Conservation (phyloP, 92 coral and sea anemone species). For the Phymanthus crucifer region DNA sequence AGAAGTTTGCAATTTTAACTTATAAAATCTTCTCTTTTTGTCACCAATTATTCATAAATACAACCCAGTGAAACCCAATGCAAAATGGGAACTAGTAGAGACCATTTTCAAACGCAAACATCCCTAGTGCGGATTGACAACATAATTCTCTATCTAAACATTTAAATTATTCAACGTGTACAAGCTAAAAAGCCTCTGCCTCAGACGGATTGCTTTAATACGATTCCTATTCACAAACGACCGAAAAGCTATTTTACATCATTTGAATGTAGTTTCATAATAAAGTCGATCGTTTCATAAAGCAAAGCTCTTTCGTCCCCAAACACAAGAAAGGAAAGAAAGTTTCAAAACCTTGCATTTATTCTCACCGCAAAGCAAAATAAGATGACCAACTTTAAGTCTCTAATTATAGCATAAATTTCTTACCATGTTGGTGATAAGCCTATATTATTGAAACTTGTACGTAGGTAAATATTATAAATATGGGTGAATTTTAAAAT, state of each 20-base stretch:
- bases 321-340: neutral
- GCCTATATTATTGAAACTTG: neutral
- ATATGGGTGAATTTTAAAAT: neutral
- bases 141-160: conserved; percentile 14
- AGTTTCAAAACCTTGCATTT: neutral
- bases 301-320: neutral
- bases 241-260: neutral
- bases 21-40: neutral
- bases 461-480: neutral
- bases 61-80: neutral
- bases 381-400: conserved; percentile 5
- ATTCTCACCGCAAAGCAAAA: conserved; percentile 2
- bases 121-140: neutral
- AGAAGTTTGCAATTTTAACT: neutral
- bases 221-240: neutral
- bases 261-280: no score
- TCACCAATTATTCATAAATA: neutral
- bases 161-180: conserved; percentile 19
- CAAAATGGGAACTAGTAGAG: neutral
- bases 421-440: conserved; percentile 4
- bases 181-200: conserved; percentile 5
- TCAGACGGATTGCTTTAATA: neutral
- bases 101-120: conserved; percentile 16
- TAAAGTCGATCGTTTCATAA: no score
- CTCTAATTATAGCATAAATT: conserved; percentile 35